phyloP scores from a whole-genome alignment of 2,888 invertebrate species.

The Protophormia terraenovae region DNA sequence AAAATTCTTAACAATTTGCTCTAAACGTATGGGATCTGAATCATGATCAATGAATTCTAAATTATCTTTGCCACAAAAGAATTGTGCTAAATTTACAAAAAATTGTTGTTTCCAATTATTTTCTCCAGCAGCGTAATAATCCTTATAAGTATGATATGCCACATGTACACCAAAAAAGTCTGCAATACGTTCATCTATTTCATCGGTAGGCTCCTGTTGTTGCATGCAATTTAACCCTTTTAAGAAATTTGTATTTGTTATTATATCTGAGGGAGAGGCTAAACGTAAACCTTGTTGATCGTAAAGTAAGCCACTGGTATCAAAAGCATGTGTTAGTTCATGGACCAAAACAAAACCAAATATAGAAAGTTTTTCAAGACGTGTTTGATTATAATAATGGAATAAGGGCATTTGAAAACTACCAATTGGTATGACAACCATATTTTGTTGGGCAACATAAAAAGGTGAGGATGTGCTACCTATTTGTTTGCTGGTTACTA shows the following conservation, averaged over 20 bases:
- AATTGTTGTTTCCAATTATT: constrained; percentile 70
- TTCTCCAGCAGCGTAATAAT: neutral
- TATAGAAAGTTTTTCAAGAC: constrained; percentile 72
- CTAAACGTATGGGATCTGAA: constrained; percentile 73
- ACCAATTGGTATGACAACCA: constrained; percentile 74
- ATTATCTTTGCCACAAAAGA: constrained; percentile 73
- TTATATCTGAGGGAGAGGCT: constrained; percentile 60
- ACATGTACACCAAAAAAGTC: constrained; percentile 75
- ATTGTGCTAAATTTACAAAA: constrained; percentile 76
- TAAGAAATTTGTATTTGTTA: constrained; percentile 4
- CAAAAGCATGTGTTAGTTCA: constrained; percentile 76
- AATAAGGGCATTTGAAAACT: constrained; percentile 73
- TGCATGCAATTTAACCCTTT: constrained; percentile 69
- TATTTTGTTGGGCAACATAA: constrained; percentile 72
- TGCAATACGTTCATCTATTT: constrained; percentile 74
- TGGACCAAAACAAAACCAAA: constrained; percentile 76
- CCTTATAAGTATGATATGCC: constrained; percentile 73
- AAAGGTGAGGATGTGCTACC: constrained; percentile 70
- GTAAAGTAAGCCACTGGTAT: constrained; percentile 65
- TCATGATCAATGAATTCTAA: constrained; percentile 72
- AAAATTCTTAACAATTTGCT: constrained; percentile 72
- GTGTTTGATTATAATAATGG: constrained; percentile 66
- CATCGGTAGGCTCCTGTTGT: constrained; percentile 65
- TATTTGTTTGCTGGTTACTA: constrained; percentile 22
- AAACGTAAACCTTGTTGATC: constrained; percentile 71